Evolutionary conservation across 1,140 invertebrate genomes (phyloP), one percentile per base, ranked within the genome.

Genomic region (Eupristina koningsbergeri): DNA sequence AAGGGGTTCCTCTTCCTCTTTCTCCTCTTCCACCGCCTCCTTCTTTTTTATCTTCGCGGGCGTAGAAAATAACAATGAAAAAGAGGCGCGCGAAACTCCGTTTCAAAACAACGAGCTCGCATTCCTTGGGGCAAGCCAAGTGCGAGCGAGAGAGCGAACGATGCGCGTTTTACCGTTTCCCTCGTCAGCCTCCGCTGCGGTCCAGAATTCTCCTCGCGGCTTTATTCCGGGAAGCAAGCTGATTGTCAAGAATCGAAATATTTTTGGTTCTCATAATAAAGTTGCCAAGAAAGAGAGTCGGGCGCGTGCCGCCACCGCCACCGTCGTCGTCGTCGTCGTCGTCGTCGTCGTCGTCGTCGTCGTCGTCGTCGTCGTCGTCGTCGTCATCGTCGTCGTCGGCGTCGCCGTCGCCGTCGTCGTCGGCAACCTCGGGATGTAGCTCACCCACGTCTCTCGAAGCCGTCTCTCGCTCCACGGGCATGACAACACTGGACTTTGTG

Each of bases 181-280:
- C 19, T 36, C n/a, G 7, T 22, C 19, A 58, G 74, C 19, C 41
- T 50, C 0, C 45, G n/a, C 41, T 15, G 45, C 29, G 73, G 45
- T 76, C 19, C 74, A 50, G 74, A 76, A 76, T 76, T 58, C 47
- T 58, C 11, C 50, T 36, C 7, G 29, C 41, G 73, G 15, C 22
- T 80, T 71, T 81, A 81, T 81, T 81, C 80, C 69, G 80, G 53
- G 80, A 81, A 81, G 26, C 9, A 34, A 9, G 34, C 47, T 53
- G 67, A 71, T 80, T 80, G 79, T 73, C 31, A 58, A 74, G 80
- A 81, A 81, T 81, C 69, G 80, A 81, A 81, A 81, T 81, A 81
- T 81, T 81, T 69, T 80, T 19, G 74, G 50, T 76, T 76, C 34
- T 34, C 61, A 61, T 76, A 36, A 76, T 76, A 76, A 76, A 39